Percentiles rank a stretch among this genome's conserved stretches.
Conservation (phyloP, 2,797 vertebrate species). For the Bradypus variegatus region DNA sequence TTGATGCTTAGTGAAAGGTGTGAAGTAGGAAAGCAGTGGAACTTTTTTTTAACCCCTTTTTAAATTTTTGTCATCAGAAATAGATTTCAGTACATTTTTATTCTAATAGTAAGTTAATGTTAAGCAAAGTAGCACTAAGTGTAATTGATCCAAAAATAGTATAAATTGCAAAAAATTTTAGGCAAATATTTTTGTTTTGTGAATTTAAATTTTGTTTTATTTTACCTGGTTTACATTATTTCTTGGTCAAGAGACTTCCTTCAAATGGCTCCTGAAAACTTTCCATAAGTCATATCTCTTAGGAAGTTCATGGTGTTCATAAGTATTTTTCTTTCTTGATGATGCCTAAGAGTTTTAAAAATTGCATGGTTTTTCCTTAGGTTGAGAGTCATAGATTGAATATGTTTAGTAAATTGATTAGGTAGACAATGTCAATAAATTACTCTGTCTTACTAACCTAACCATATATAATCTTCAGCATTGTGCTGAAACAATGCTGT, state of each 20-base stretch:
- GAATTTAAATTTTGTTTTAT: background rate
- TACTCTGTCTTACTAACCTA: background rate
- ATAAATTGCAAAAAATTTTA: background rate
- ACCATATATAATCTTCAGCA: background rate
- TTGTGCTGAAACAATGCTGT: background rate
- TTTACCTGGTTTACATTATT: constrained; percentile 7
- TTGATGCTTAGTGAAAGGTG: background rate
- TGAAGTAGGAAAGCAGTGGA: background rate
- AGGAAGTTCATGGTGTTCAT: background rate
- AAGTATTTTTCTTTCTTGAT: constrained; percentile 9
- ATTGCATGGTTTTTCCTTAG: background rate
- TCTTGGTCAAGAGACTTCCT: background rate
- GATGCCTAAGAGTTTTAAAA: background rate
- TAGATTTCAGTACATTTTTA: background rate
- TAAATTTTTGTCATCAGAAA: background rate
- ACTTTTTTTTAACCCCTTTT: background rate
- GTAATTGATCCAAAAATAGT: background rate
- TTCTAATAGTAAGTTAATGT: background rate
- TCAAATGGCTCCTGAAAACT: background rate
- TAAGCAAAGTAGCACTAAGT: constrained; percentile 3
- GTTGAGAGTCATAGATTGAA: background rate
- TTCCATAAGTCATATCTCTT: background rate
- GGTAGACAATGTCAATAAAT: background rate
- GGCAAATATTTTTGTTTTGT: background rate
- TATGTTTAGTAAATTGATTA: background rate